These are phyloP conservation scores for Rhorus exstirpatorius DNA, from an alignment of 2,888 invertebrate species.

Conservation along the genomic window DNA sequence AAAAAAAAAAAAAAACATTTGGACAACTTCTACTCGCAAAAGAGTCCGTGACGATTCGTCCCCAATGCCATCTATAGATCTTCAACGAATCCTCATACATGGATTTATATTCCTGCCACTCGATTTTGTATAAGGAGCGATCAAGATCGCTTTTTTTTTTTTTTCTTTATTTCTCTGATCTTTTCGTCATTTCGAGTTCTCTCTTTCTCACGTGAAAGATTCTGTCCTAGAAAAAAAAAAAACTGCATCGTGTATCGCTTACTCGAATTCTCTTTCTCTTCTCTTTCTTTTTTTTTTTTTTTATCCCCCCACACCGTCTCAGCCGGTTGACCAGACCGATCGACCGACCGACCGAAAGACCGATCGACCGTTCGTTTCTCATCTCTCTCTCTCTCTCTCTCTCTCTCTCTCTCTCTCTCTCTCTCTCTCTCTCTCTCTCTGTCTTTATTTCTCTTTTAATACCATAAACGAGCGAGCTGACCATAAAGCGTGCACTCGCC, in stretches of 20 bases:
- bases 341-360: slow-evolving; percentile 68
- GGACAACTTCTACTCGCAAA: slow-evolving; percentile 32
- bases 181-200: slow-evolving; percentile 2
- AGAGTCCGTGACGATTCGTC: slow-evolving; percentile 31
- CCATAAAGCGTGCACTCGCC: slow-evolving; percentile 39
- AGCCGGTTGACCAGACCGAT: slow-evolving; percentile 57
- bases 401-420: slow-evolving; percentile 9
- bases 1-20: slow-evolving; percentile 16
- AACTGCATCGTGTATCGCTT: slow-evolving; percentile 52
- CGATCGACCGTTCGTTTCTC: slow-evolving; percentile 55
- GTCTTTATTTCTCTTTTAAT: slow-evolving; percentile 9
- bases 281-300: slow-evolving; percentile 19
- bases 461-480: slow-evolving; percentile 36
- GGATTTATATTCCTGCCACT: slow-evolving; percentile 13
- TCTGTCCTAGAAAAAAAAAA: slow-evolving; percentile 12
- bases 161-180: not conserved
- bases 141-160: slow-evolving; percentile 18
- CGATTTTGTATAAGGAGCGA: slow-evolving; percentile 57
- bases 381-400: not conserved
- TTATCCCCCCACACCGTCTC: slow-evolving; percentile 15
- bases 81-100: slow-evolving; percentile 19
- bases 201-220: slow-evolving; percentile 4
- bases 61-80: slow-evolving; percentile 46
- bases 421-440: not conserved
- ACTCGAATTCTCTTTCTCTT: slow-evolving; percentile 1